These are phyloP conservation scores for Benitochromis conjunctus DNA, from an alignment of 2,113 vertebrate species.

Conservation along the genomic window DNA sequence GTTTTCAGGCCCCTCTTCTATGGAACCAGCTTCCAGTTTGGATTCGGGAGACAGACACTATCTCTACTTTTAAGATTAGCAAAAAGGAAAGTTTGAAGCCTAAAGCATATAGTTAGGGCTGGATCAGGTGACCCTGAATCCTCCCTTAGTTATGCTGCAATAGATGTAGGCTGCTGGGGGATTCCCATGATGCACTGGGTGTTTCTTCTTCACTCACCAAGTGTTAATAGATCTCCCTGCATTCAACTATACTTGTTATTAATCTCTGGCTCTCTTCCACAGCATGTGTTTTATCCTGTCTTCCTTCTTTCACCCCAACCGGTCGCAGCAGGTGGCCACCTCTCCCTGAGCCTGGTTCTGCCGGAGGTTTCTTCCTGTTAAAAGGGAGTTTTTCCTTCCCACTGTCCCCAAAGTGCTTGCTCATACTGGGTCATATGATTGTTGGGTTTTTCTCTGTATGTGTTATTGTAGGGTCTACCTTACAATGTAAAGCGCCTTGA, in stretches of 20 bases:
- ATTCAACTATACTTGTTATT: rapidly evolving
- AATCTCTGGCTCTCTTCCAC: not conserved
- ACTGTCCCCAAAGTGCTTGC: not conserved
- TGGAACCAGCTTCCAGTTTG: not conserved
- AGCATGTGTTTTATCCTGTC: not conserved
- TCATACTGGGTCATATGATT: not conserved
- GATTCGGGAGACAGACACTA: not conserved
- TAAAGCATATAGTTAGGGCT: not conserved
- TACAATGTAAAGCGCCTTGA: not conserved
- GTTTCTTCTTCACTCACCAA: not conserved
- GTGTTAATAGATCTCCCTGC: rapidly evolving
- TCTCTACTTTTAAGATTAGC: not conserved
- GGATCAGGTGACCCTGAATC: not conserved
- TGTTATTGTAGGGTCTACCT: not conserved
- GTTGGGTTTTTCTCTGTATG: not conserved
- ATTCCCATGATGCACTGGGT: rapidly evolving
- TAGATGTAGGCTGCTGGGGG: rapidly evolving
- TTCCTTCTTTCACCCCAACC: not conserved
- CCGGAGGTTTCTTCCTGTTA: not conserved
- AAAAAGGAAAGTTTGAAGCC: not conserved
- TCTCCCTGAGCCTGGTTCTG: not conserved
- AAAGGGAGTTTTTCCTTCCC: not conserved
- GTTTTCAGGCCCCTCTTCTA: no score
- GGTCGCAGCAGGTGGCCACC: not conserved
- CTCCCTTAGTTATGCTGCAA: not conserved